phyloP scores from a whole-genome alignment of 2,113 vertebrate genomes.

The Phalacrocorax carbo region DNA sequence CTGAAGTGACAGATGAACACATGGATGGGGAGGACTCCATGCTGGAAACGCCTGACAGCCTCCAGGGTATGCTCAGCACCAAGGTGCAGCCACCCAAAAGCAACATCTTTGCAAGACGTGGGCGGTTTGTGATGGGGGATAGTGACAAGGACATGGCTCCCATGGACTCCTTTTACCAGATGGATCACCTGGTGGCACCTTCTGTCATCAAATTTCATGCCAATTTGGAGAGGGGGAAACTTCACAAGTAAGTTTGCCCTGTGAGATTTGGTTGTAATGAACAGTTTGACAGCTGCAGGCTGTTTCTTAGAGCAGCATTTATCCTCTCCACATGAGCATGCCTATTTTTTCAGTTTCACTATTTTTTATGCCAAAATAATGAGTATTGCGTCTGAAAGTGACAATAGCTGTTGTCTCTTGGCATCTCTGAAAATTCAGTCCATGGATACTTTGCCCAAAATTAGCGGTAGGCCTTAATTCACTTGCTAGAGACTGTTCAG shows the following conservation, averaged over 20 bases:
- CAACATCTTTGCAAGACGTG: constrained; percentile 61
- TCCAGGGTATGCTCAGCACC: constrained; percentile 35
- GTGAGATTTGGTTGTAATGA: not conserved
- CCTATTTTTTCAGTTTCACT: not conserved
- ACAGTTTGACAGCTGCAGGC: not conserved
- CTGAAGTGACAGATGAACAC: constrained; percentile 63
- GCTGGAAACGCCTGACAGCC: constrained; percentile 68
- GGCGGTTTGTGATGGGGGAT: constrained; percentile 70
- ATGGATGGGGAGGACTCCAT: constrained; percentile 65
- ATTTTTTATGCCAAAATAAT: not conserved
- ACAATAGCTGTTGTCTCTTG: not conserved
- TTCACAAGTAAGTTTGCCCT: constrained; percentile 54
- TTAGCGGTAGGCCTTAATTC: not conserved
- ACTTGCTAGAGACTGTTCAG: not conserved
- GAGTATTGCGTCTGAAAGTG: not conserved
- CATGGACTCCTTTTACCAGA: constrained; percentile 86
- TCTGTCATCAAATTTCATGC: constrained; percentile 79
- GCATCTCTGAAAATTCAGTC: not conserved
- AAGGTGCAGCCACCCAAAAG: constrained; percentile 63
- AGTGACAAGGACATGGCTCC: constrained; percentile 69
- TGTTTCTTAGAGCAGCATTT: not conserved
- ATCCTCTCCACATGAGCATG: not conserved
- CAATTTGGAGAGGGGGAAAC: constrained; percentile 74
- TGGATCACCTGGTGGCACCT: constrained; percentile 69
- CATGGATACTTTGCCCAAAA: not conserved